Conservation (phyloP, 2,113 vertebrate genomes). For the Phalacrocorax pelagicus region DNA sequence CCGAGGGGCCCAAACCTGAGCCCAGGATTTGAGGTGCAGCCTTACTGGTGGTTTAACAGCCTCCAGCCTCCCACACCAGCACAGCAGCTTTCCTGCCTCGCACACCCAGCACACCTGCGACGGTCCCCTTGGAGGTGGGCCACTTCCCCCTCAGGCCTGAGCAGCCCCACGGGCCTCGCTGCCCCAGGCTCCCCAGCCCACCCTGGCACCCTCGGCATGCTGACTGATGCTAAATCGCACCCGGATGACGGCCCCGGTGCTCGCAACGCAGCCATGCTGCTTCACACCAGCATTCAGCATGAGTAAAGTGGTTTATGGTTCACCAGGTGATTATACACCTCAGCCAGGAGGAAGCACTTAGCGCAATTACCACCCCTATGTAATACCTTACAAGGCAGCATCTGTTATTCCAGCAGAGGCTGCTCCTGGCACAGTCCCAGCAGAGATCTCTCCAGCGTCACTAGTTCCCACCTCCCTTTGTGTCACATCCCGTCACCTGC, state of each 20-base stretch:
- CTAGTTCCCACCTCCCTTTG: background rate
- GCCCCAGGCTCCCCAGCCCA: background rate
- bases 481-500: background rate
- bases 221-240: accelerated
- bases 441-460: background rate
- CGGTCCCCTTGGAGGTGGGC: background rate
- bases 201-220: too few species aligned
- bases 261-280: accelerated
- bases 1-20: too few species aligned
- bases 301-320: too few species aligned
- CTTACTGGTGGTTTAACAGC: too few species aligned
- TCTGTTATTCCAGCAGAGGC: background rate
- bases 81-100: background rate
- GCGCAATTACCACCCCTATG: accelerated
- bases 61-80: background rate
- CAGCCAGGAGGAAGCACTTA: background rate
- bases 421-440: background rate
- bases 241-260: background rate
- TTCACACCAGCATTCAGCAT: accelerated
- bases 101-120: background rate
- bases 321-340: accelerated
- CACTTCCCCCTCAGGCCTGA: background rate
- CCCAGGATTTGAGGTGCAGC: too few species aligned
- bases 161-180: background rate
- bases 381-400: background rate